Conservation (phyloP, 2,888 invertebrate species). For the Bombylius discolor region DNA sequence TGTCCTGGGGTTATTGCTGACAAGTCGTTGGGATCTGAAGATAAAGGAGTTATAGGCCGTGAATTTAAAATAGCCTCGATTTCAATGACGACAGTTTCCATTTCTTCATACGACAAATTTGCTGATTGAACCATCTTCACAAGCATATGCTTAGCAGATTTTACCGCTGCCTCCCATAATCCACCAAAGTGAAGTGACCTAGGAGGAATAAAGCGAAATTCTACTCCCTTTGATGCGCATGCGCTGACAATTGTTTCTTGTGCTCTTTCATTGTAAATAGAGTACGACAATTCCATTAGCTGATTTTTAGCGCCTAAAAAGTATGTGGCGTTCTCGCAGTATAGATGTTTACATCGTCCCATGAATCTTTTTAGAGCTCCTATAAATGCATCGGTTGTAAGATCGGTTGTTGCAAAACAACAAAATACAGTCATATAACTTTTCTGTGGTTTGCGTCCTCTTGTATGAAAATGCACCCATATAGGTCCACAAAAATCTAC, state of each 20-base stretch:
- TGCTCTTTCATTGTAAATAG: background rate
- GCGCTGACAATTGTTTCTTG: background rate
- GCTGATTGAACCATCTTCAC: background rate
- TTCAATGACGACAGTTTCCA: background rate
- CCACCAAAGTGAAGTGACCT: background rate
- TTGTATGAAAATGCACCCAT: too few relatives aligned
- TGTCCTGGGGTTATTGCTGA: background rate
- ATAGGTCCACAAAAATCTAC: too few relatives aligned
- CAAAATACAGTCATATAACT: conserved; percentile 12
- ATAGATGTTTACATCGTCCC: conserved; percentile 5
- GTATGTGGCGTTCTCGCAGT: conserved; percentile 2
- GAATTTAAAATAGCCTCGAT: background rate
- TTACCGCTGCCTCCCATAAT: background rate
- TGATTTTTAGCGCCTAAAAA: conserved; percentile 6
- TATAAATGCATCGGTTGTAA: conserved; percentile 9
- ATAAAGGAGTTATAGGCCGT: background rate
- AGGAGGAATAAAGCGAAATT: background rate
- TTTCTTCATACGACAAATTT: background rate
- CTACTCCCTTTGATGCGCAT: background rate
- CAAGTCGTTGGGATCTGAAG: background rate
- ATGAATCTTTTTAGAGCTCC: conserved; percentile 11
- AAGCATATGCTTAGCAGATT: background rate
- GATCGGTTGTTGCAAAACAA: conserved; percentile 8
- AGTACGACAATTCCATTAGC: background rate
- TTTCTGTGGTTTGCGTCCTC: conserved; percentile 7